These are phyloP conservation scores for Chrysaora quinquecirrha DNA, from an alignment of 30 jellyfish, hydroid and myxozoan species.

Conservation along the genomic window DNA sequence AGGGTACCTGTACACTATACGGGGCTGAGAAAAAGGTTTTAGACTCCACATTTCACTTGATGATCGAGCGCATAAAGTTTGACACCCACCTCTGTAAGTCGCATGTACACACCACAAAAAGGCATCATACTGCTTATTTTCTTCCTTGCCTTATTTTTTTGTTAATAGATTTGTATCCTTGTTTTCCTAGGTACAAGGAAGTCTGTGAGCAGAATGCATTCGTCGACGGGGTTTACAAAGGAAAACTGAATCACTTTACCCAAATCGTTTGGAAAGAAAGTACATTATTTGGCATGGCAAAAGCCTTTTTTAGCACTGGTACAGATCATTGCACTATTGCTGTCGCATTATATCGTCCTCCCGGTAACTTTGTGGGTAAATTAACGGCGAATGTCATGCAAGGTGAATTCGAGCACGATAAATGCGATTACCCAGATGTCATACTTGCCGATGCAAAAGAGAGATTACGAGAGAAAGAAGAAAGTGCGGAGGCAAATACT, in stretches of 20 bases:
- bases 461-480: background rate
- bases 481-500: too few species aligned
- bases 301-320: slow-evolving; percentile 20
- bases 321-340: slow-evolving; percentile 72
- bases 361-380: slow-evolving; percentile 57
- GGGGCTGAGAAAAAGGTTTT: too few species aligned
- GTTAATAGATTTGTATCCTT: background rate
- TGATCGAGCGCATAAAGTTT: too few species aligned
- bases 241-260: slow-evolving; percentile 68
- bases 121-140: too few species aligned
- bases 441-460: background rate
- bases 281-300: slow-evolving; percentile 70
- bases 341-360: slow-evolving; percentile 69
- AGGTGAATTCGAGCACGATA: slow-evolving; percentile 35
- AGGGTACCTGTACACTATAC: too few species aligned
- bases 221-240: slow-evolving; percentile 28
- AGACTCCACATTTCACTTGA: too few species aligned
- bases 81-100: too few species aligned
- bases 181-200: slow-evolving; percentile 78
- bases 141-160: too few species aligned
- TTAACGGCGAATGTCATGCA: slow-evolving; percentile 50
- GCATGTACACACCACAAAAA: too few species aligned
- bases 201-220: slow-evolving; percentile 74
- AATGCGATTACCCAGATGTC: slow-evolving; percentile 7
- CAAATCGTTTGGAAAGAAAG: slow-evolving; percentile 77